Conservation (phyloP, 53 echinoderm and acorn worm species). For the Luidia sarsii region DNA sequence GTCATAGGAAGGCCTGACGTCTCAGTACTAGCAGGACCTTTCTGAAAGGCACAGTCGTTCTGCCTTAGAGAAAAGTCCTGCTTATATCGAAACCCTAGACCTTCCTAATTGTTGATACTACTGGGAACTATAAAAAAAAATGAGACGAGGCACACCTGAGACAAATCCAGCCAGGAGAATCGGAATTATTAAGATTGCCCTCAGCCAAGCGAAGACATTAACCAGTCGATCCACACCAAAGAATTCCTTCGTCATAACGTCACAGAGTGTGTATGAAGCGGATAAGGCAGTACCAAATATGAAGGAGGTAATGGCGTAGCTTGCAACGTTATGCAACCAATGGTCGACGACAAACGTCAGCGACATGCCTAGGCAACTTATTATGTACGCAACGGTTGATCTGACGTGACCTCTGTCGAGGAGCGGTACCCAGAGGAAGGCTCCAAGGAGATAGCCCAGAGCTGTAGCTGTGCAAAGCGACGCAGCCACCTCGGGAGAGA, state of each 20-base stretch:
- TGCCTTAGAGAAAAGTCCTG: too few relatives aligned
- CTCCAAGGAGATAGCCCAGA: neutral
- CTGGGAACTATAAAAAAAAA: too few relatives aligned
- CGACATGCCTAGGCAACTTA: neutral
- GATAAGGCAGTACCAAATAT: neutral
- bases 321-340: neutral
- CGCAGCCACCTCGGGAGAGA: neutral
- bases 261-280: neutral
- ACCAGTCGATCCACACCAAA: neutral
- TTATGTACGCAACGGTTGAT: neutral
- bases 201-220: neutral
- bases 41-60: too few relatives aligned
- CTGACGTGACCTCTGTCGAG: neutral
- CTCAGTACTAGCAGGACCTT: too few relatives aligned
- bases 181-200: neutral
- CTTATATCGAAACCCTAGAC: too few relatives aligned
- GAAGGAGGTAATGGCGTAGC: neutral
- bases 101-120: too few relatives aligned
- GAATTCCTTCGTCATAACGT: neutral
- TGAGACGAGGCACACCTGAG: too few relatives aligned
- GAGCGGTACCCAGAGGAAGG: neutral
- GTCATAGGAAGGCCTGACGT: too few relatives aligned
- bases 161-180: neutral
- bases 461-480: neutral
- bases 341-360: neutral